phyloP scores from a whole-genome alignment of 2,888 invertebrate genomes.

The Idaea biselata region DNA sequence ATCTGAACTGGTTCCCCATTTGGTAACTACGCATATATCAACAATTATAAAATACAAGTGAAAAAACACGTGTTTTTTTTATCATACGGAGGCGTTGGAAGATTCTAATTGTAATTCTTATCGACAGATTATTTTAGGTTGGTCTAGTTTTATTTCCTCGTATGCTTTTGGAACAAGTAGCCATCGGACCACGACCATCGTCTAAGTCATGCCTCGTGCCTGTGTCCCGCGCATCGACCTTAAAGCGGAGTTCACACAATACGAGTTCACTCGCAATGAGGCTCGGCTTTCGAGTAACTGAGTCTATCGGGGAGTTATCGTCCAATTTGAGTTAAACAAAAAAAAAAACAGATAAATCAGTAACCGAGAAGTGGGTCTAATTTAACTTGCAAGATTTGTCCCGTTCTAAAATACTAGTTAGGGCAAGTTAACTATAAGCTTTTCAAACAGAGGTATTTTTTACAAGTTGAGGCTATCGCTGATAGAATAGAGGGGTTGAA shows the following conservation, averaged over 20 bases:
- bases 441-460: too few relatives aligned
- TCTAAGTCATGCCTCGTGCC: background rate
- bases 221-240: background rate
- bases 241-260: background rate
- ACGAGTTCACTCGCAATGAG: constrained; percentile 9
- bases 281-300: too few relatives aligned
- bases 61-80: constrained; percentile 39
- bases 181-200: background rate
- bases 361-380: too few relatives aligned
- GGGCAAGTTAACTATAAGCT: too few relatives aligned
- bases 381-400: too few relatives aligned
- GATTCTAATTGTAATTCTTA: background rate
- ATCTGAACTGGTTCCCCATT: constrained; percentile 45
- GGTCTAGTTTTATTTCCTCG: background rate
- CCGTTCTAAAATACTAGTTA: too few relatives aligned
- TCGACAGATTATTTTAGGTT: background rate
- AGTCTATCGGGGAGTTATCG: background rate
- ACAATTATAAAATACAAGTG: constrained; percentile 39
- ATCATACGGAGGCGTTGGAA: background rate
- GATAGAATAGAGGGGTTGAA: too few relatives aligned
- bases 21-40: constrained; percentile 42
- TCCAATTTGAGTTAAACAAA: too few relatives aligned
- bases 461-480: too few relatives aligned
- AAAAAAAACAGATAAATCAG: too few relatives aligned
- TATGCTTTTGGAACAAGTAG: background rate